A percentile compares a stretch with the other conserved stretches of the same genome.
Evolutionary conservation across 1,140 invertebrate genomes (phyloP).

Genomic region (Mizuhopecten yessoensis): DNA sequence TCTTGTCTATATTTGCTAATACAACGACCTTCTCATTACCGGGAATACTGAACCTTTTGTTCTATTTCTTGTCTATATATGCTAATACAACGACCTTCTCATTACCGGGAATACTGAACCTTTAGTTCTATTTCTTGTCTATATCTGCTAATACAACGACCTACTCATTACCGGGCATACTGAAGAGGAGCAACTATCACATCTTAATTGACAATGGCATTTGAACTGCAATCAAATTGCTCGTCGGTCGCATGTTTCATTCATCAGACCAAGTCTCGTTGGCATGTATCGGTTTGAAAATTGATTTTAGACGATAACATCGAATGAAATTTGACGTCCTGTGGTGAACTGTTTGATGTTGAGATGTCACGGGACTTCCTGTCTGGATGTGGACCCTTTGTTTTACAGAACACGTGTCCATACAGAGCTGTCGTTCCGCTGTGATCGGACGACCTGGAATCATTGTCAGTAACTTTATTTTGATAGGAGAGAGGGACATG

Average conservation of each 20-base stretch:
- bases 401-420: constrained; percentile 29
- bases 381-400: neutral
- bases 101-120: too few species aligned
- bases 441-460: neutral
- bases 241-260: neutral
- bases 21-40: too few species aligned
- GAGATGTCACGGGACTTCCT: neutral
- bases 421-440: too few species aligned
- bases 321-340: neutral
- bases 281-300: neutral
- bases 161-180: too few species aligned
- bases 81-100: neutral
- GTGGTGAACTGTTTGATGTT: neutral
- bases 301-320: neutral
- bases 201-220: neutral
- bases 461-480: too few species aligned
- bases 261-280: neutral
- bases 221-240: neutral
- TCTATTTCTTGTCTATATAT: neutral
- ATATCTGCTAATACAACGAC: neutral
- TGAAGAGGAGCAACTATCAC: neutral
- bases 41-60: neutral
- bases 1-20: too few species aligned
- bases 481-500: too few species aligned
- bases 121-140: neutral